Base-by-base conservation (phyloP, 2,888 invertebrate genomes). In the Stenchaetothrips biformis region DNA sequence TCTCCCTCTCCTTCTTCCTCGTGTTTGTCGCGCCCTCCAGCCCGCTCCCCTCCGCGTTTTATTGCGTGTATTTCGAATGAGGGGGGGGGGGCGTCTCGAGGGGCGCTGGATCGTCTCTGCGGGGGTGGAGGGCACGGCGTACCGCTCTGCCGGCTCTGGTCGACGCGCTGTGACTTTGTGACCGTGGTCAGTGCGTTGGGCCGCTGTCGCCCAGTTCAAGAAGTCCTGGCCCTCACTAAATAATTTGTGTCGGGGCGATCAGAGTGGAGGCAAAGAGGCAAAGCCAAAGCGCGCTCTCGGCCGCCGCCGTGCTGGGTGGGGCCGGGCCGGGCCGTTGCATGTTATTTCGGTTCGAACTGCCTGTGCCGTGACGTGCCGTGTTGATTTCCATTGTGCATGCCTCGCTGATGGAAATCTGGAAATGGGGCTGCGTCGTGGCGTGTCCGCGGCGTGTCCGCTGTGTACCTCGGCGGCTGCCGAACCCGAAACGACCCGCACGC, bases 301-400 rank as follows among this genome's bases (percentile, higher is more conserved):
- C 11, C 37, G 37, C 21, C 67, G 25, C 21, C 67, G 67, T 21
- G 37, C 37, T 4, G 37, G 37, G 37, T 37, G 37, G 37, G 37
- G 37, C 37, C 37, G 37, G 37, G 37, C 37, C 37, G 37, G 2
- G 37, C 37, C 37, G 37, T 37, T 74, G 67, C 67, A 21, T 74
- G 67, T 74, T 74, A 74, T 21, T 74, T 74, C 11, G 67, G 67
- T 74, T 74, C 25, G 67, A 74, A 9, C 53, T 13, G 53, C 53
- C 59, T 9, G 8, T 59, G 37, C 37, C 53, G 53, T 18, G 53
- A 13, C 37, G 18, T 59, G 59, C 59, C 67, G 67, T 21, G n/a
- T 74, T 74, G 67, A 74, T 74, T 74, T 25, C 25, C 67, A 21
- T 74, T 25, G 21, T 53, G 53, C 53, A 53, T 53, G 53, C 53